phyloP scores from a whole-genome alignment of 2,888 invertebrate genomes.

The Catocala fraxini region DNA sequence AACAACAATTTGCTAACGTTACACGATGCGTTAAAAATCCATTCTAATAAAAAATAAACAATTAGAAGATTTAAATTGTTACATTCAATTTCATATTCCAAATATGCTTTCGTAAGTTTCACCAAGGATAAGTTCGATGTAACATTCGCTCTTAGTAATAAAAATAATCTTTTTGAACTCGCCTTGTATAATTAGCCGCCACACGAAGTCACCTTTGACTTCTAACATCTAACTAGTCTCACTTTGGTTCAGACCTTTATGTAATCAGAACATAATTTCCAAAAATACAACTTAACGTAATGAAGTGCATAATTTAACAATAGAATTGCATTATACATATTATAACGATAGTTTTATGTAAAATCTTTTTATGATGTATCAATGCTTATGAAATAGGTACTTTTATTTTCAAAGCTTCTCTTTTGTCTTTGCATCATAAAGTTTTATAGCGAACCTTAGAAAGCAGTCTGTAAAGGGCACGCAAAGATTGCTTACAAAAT shows the following conservation, averaged over 20 bases:
- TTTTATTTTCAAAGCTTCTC: too few species aligned
- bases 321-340: not conserved
- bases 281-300: constrained; percentile 4
- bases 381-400: too few species aligned
- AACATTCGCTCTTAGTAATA: constrained; percentile 47
- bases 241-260: constrained; percentile 43
- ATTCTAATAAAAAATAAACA: constrained; percentile 11
- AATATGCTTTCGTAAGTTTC: constrained; percentile 53
- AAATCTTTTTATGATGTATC: too few species aligned
- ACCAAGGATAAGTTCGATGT: constrained; percentile 56
- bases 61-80: constrained; percentile 16
- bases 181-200: constrained; percentile 63
- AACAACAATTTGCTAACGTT: constrained; percentile 1
- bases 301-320: not conserved
- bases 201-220: constrained; percentile 73
- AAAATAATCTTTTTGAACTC: constrained; percentile 49
- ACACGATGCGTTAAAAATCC: not conserved
- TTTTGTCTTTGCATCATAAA: not conserved
- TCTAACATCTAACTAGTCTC: constrained; percentile 49
- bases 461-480: constrained; percentile 24
- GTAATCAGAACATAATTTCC: constrained; percentile 40
- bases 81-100: constrained; percentile 26
- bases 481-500: constrained; percentile 27
- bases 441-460: not conserved
- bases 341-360: not conserved